These are phyloP conservation scores for Gymnorhina tibicen DNA, from an alignment of 2,113 vertebrate genomes.

Conservation along the genomic window DNA sequence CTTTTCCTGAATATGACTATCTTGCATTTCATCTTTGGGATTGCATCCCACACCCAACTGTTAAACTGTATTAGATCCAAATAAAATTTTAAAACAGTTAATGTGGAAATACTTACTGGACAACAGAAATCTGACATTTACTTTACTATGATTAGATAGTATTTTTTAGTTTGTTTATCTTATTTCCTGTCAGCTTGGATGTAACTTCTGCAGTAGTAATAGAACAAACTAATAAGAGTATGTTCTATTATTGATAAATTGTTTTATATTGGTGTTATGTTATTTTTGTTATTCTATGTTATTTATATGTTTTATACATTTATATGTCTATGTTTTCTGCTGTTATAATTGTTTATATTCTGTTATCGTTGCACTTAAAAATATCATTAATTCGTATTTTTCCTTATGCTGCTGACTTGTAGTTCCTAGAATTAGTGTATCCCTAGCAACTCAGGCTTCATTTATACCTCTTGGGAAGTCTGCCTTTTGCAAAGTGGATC, in stretches of 20 bases:
- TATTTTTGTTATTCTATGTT: neutral
- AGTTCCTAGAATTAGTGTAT: neutral
- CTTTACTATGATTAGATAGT: neutral
- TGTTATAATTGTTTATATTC: neutral
- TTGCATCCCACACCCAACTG: neutral
- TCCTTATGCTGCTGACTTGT: neutral
- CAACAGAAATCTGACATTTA: neutral
- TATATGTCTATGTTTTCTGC: neutral
- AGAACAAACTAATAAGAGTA: neutral
- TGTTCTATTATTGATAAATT: neutral
- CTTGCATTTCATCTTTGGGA: neutral
- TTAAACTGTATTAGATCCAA: neutral
- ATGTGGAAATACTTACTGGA: neutral
- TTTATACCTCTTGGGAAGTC: neutral
- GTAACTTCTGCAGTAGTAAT: neutral
- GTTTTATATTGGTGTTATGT: neutral
- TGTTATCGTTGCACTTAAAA: neutral
- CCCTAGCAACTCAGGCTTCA: neutral
- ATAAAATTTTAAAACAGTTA: neutral
- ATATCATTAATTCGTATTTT: neutral
- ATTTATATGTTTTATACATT: neutral
- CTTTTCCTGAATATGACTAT: neutral
- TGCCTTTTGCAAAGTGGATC: neutral
- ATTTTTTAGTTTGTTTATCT: neutral
- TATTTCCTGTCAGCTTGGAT: neutral